Evolutionary conservation across 2,888 invertebrate genomes (phyloP).

Genomic region (Cryptops parisi): DNA sequence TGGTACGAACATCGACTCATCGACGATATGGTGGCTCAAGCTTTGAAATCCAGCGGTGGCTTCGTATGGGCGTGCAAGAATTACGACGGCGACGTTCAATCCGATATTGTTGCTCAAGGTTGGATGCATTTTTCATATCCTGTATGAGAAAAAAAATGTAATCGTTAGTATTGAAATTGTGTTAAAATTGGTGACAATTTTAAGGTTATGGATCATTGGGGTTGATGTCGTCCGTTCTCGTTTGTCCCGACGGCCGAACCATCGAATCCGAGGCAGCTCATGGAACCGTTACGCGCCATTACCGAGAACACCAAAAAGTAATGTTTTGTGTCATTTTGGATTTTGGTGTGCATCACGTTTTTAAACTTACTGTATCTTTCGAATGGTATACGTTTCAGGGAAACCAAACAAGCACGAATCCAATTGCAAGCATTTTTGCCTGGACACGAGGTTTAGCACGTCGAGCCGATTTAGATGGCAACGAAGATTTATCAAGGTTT

Average conservation of each 20-base stretch:
- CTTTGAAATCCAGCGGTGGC: constrained; percentile 63
- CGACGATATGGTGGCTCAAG: constrained; percentile 85
- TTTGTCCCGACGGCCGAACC: constrained; percentile 43
- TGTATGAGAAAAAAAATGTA: not conserved
- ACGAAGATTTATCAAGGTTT: constrained; percentile 49
- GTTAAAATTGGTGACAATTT: constrained; percentile 12
- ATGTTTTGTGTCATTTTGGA: constrained; percentile 20
- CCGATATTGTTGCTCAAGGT: constrained; percentile 68
- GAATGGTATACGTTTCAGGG: too few species aligned
- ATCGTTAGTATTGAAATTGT: not conserved
- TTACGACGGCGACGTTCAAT: constrained; percentile 84
- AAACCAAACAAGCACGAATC: constrained; percentile 73
- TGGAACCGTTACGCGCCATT: constrained; percentile 43
- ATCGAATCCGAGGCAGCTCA: constrained; percentile 44
- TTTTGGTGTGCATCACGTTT: constrained; percentile 10
- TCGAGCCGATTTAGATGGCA: constrained; percentile 64
- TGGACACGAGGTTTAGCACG: constrained; percentile 77
- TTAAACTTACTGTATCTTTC: not conserved
- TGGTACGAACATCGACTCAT: constrained; percentile 87
- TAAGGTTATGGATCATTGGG: constrained; percentile 58
- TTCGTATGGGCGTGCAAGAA: constrained; percentile 91
- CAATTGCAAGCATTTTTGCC: constrained; percentile 80
- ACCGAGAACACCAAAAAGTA: constrained; percentile 58
- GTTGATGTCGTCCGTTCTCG: constrained; percentile 47
- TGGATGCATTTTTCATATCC: constrained; percentile 9